phyloP scores from a whole-genome alignment of 2,113 vertebrate genomes.

The Microcebus griseorufus region DNA sequence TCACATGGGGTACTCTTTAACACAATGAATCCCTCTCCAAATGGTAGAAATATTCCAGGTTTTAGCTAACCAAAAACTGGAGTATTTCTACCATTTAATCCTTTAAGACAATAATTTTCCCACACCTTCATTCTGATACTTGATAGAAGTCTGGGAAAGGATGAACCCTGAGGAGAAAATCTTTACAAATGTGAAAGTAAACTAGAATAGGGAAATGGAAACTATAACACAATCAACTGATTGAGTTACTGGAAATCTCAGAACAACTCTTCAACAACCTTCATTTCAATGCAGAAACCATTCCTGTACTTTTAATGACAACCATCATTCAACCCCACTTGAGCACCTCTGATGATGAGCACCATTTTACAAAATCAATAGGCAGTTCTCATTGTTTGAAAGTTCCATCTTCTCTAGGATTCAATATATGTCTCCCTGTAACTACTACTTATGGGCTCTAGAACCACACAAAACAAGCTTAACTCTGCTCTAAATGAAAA shows the following conservation, averaged over 20 bases:
- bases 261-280: not conserved
- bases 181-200: not conserved
- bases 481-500: not conserved
- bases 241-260: not conserved
- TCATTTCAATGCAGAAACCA: not conserved
- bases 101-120: constrained; percentile 8
- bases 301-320: constrained; percentile 4
- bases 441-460: not conserved
- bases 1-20: not conserved
- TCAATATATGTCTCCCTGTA: not conserved
- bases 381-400: not conserved
- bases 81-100: not conserved
- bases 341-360: not conserved
- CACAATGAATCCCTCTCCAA: no score
- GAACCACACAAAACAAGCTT: not conserved
- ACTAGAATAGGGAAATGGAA: not conserved
- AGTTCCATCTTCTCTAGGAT: not conserved
- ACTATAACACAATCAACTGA: not conserved
- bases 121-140: not conserved
- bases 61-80: not conserved
- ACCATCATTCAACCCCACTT: not conserved
- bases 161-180: not conserved
- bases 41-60: no score
- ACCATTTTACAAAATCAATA: not conserved
- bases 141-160: not conserved